Evolutionary conservation across 2,888 invertebrate genomes (phyloP).

Genomic region (Brachynemurus nebulosus): DNA sequence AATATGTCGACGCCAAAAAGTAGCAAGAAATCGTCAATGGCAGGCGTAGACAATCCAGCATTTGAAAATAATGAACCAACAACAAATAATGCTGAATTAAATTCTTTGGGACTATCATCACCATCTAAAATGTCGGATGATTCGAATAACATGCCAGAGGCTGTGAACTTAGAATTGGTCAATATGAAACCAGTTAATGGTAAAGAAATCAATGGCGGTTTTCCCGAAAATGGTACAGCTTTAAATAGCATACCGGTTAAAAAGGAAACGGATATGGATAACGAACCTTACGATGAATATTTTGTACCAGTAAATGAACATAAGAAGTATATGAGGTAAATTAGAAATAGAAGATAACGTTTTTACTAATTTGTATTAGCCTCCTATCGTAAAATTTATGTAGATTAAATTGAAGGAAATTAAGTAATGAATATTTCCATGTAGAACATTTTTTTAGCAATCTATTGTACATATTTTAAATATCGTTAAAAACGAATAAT

Average conservation of each 20-base stretch:
- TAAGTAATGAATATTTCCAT: too few species aligned
- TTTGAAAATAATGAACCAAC: constrained; percentile 31
- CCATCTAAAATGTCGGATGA: constrained; percentile 19
- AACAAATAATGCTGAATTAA: constrained; percentile 27
- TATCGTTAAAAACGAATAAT: too few species aligned
- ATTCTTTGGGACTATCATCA: constrained; percentile 22
- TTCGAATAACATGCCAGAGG: constrained; percentile 37
- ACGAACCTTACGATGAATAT: constrained; percentile 68
- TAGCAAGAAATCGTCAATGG: constrained; percentile 19
- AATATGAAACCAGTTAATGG: constrained; percentile 49
- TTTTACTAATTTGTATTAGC: neutral
- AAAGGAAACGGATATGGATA: constrained; percentile 49
- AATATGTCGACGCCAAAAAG: constrained; percentile 19
- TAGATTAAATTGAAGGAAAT: too few species aligned
- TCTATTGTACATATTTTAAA: too few species aligned
- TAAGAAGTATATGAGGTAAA: constrained; percentile 69
- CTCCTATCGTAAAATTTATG: neutral
- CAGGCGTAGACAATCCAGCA: constrained; percentile 35
- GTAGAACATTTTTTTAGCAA: too few species aligned
- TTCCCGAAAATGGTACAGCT: constrained; percentile 22
- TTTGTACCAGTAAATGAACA: constrained; percentile 77
- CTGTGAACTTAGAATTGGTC: constrained; percentile 66
- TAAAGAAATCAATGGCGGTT: constrained; percentile 32
- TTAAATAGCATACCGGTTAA: constrained; percentile 38
- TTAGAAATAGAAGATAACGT: neutral